Evolutionary conservation across 2,113 vertebrate genomes (phyloP).

Genomic region (Carlito syrichta): DNA sequence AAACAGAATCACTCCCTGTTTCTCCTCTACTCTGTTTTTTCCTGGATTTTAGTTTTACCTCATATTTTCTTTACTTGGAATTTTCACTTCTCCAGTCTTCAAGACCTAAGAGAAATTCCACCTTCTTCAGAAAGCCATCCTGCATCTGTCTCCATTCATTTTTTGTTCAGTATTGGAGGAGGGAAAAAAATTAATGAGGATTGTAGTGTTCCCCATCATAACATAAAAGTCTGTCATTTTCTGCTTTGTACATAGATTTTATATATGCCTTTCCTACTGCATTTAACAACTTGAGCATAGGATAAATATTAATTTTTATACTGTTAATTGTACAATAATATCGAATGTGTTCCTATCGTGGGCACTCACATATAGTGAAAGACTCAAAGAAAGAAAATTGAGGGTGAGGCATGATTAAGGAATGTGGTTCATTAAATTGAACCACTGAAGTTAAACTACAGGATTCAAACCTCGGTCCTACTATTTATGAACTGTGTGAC

Average conservation of each 20-base stretch:
- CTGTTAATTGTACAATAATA: background rate
- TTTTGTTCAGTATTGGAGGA: background rate
- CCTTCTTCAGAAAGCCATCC: background rate
- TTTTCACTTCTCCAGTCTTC: background rate
- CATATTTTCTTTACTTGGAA: background rate
- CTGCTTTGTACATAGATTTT: background rate
- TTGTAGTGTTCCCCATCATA: background rate
- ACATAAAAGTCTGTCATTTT: background rate
- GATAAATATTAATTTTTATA: background rate
- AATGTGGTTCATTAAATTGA: too few species aligned
- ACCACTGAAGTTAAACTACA: too few species aligned
- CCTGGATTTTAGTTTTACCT: background rate
- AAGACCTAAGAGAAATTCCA: background rate
- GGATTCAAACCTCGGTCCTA: too few species aligned
- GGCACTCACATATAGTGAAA: background rate
- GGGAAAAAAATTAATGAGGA: background rate
- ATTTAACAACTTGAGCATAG: background rate
- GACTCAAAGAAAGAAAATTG: background rate
- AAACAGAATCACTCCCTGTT: background rate
- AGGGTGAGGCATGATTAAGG: too few species aligned
- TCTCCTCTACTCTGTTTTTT: background rate
- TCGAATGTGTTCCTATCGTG: background rate
- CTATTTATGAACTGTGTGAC: too few species aligned
- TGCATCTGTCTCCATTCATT: background rate
- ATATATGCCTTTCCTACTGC: background rate